Evolutionary conservation across 2,797 vertebrate species (phyloP).

Genomic region (Platyrinchus mystaceus): DNA sequence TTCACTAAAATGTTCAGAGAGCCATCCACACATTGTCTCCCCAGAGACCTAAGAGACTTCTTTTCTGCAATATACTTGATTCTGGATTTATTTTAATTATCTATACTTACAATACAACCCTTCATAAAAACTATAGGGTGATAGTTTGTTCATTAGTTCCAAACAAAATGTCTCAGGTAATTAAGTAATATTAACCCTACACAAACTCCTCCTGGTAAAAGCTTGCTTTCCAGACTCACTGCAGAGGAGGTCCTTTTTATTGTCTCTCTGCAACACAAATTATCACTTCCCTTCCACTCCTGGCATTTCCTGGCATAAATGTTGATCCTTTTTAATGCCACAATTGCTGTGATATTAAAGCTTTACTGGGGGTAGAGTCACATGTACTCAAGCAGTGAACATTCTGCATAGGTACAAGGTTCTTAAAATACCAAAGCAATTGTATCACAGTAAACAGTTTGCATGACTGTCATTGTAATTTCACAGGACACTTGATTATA

Average conservation of each 20-base stretch:
- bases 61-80: not conserved
- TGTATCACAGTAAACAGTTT: not conserved
- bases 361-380: not conserved
- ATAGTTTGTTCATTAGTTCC: not conserved
- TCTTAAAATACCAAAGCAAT: not conserved
- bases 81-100: not conserved
- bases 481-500: not conserved
- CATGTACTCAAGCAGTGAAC: not conserved
- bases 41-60: not conserved
- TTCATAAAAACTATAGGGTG: not conserved
- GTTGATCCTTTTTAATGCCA: conserved; percentile 15
- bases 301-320: conserved; percentile 3
- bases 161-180: not conserved
- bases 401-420: not conserved
- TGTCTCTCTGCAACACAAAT: not conserved
- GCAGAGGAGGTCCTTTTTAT: not conserved
- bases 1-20: not conserved
- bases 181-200: not conserved
- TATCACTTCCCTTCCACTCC: not conserved
- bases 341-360: not conserved
- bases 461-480: not conserved
- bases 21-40: not conserved
- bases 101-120: not conserved
- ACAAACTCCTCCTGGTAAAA: not conserved
- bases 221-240: not conserved